Evolutionary conservation across 92 coral and sea anemone genomes (phyloP).

Genomic region (Siderastrea radians): DNA sequence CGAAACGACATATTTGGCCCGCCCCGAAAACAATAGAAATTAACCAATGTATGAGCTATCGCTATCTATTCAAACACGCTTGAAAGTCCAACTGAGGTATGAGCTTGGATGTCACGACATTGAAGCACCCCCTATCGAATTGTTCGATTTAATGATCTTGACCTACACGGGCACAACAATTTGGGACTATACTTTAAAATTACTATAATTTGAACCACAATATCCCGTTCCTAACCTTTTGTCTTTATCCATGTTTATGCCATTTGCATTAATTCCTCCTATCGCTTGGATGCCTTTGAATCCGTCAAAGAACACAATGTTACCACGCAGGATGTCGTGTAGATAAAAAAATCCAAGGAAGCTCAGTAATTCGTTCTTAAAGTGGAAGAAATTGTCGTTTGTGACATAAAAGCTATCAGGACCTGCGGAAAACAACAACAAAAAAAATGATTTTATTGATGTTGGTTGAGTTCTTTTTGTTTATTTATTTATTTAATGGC

Average conservation of each 20-base stretch:
- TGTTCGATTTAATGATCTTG: no score
- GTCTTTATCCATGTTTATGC: slow-evolving; percentile 81
- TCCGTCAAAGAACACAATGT: slow-evolving; percentile 87
- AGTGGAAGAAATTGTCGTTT: slow-evolving; percentile 83
- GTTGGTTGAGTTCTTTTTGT: background rate
- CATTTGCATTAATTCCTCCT: slow-evolving; percentile 75
- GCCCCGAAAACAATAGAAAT: no score
- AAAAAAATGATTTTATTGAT: background rate
- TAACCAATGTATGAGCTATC: no score
- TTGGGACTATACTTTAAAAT: background rate
- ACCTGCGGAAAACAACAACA: slow-evolving; percentile 48
- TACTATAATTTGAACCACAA: background rate
- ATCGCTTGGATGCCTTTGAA: slow-evolving; percentile 66
- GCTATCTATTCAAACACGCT: no score
- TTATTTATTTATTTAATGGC: no score
- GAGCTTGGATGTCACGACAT: no score
- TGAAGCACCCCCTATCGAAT: no score
- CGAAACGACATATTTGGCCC: no score
- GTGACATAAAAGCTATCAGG: slow-evolving; percentile 89
- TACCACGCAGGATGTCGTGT: slow-evolving; percentile 44
- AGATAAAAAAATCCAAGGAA: slow-evolving; percentile 56
- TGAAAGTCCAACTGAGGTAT: no score
- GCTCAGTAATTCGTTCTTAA: slow-evolving; percentile 49
- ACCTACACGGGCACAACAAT: no score
- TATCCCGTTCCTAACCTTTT: slow-evolving; percentile 68